Conservation (phyloP, 2,888 invertebrate genomes). For the Steinernema carpocapsae region DNA sequence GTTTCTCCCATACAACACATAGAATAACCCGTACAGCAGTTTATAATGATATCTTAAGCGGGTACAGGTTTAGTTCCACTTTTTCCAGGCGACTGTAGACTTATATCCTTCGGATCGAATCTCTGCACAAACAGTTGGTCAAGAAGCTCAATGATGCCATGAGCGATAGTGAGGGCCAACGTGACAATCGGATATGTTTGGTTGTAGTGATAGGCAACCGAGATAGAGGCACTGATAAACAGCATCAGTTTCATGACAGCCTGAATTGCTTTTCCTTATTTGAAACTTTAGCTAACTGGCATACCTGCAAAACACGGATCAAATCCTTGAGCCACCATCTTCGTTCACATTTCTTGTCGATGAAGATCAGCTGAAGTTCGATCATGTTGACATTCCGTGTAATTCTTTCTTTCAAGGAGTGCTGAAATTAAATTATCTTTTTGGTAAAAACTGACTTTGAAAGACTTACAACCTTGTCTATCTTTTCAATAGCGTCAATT, state of each 20-base stretch:
- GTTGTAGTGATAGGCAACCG: slow-evolving; percentile 55
- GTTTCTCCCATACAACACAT: no score
- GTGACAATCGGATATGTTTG: slow-evolving; percentile 54
- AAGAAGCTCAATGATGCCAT: slow-evolving; percentile 56
- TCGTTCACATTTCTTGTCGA: slow-evolving; percentile 56
- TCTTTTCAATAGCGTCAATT: slow-evolving; percentile 30
- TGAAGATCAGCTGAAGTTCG: slow-evolving; percentile 53
- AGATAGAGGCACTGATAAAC: slow-evolving; percentile 55
- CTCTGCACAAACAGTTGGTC: slow-evolving; percentile 54
- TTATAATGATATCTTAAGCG: no score
- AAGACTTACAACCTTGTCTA: slow-evolving; percentile 32
- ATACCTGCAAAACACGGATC: slow-evolving; percentile 53
- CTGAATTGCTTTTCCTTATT: slow-evolving; percentile 38
- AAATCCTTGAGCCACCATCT: slow-evolving; percentile 59
- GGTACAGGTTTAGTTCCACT: slow-evolving; percentile 14
- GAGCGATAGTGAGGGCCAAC: slow-evolving; percentile 49
- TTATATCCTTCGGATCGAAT: slow-evolving; percentile 49
- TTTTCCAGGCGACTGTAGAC: slow-evolving; percentile 24
- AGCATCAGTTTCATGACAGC: slow-evolving; percentile 52
- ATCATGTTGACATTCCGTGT: slow-evolving; percentile 48
- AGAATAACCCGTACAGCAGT: no score
- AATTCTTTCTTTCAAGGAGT: slow-evolving; percentile 53
- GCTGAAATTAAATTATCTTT: neutral
- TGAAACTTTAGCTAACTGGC: neutral
- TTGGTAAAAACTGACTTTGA: neutral